Base-by-base conservation (phyloP, 2,113 vertebrate genomes). In the Amphilophus citrinellus region DNA sequence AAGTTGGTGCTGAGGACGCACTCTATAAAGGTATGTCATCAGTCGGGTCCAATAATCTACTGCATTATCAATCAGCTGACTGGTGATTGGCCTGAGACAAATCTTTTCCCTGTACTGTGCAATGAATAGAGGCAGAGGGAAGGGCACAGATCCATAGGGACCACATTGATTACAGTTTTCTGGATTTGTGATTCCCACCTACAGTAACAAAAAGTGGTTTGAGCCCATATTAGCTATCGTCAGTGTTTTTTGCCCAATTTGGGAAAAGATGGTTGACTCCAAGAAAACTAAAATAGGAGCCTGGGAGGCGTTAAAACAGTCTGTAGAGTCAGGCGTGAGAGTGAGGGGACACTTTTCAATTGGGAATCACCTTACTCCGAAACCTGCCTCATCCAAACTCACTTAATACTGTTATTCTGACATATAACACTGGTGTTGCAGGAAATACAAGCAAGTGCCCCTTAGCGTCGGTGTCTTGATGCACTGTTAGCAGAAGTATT, bases 31-130 rank as follows among this genome's bases (percentile, higher is more conserved):
- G 80, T 62, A 82, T 75, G 86, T 66, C 89, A 86, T 92, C 85
- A 83, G 80, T 89, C 80, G 88, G 47, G 8, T 22, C 15, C 56
- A 77, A 61, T 85, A 73, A 85, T 87, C 84, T 62, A 90, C 76
- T 85, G 84, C 50, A 53, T 84, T 76, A 87, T 90, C 85, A 85
- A 88, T 88, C 84, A 50, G 56, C 5, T 76, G 84, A 89, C 42
- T 61, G 68, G 14, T 60, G 86, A 57, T 37, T 50, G 57, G 61
- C 58, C 42, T 18, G 78, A 79, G 50, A 39, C 50, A 71, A 80
- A 60, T 77, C 47, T 13, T 53, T 83, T 42, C 57, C 10, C 56
- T 76, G 62, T 63, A 1, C 68, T 58, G 35, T 79, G 65, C 37
- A 81, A 76, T 87, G 57, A 42, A 59, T 58, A 20, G 17, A 30